Base-by-base conservation (phyloP, 2,113 vertebrate genomes). In the Talpa occidentalis region DNA sequence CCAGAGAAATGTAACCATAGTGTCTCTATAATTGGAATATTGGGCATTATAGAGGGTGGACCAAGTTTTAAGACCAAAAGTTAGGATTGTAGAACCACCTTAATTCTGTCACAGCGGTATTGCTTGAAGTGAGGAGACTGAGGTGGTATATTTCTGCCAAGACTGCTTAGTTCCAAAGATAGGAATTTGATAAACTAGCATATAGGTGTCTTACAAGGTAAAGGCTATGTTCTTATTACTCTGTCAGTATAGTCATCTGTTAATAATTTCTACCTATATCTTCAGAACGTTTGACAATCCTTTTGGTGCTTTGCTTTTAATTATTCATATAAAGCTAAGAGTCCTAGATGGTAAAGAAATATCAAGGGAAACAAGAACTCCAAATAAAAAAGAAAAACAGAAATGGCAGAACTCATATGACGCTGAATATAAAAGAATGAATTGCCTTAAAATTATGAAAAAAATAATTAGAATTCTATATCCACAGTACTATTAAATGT, bases 311-410 rank as follows among this genome's bases (percentile, higher is more conserved):
- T 77, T 35, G 42, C 7, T 80, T 32, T 64, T 70, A 10, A 62
- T 79, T 88, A 28, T 72, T 88, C 32, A 40, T 56, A 22, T 49
- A 17, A 84, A 17, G 30, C 30, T 2, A 64, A 79, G 64, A 77
- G 35, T 64, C 28, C 10, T 52, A 84, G 64, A 49, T 1, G 64
- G 4, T 44, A 5, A 88, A 77, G 37, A 42, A 49, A 56, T 1
- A 5, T 85, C 14, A 85, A 49, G 26, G 35, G 16, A 74, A 83
- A 66, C 0, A 49, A 42, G 35, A 40, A 8, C 10, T 2, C 9
- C 22, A 49, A 69, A 22, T 35, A 93, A 42, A 0, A 93, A 93
- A 28, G 28, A 83, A 94, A 94, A 72, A 84, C 28, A 62, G 47
- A 35, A 62, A 59, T 9, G 35, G 60, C 16, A 64, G 26, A 85